Conservation (phyloP, 2,797 vertebrate species). For the Macrochelys suwanniensis region DNA sequence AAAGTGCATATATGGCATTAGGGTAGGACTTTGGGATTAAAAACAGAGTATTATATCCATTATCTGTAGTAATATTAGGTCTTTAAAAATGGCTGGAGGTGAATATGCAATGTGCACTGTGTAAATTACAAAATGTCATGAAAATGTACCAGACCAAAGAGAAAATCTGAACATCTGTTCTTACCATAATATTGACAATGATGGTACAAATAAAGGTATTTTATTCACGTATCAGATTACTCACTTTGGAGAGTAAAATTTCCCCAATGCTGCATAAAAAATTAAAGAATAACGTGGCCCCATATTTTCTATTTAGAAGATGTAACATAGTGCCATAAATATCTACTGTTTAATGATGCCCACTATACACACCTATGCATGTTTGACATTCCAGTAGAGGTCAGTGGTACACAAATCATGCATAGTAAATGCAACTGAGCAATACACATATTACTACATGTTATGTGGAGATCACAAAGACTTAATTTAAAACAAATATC, state of each 20-base stretch:
- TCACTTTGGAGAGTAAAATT: neutral
- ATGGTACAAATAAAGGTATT: fast-evolving
- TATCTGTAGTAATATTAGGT: neutral
- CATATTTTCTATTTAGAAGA: fast-evolving
- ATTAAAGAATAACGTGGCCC: fast-evolving
- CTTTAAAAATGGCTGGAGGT: neutral
- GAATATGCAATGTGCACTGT: neutral
- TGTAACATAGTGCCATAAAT: neutral
- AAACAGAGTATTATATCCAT: neutral
- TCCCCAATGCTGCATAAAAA: neutral
- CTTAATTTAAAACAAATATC: neutral
- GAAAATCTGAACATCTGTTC: fast-evolving
- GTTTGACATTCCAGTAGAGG: neutral
- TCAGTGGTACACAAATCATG: fast-evolving
- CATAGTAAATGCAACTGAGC: neutral
- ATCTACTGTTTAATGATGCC: neutral
- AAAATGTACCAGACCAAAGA: neutral
- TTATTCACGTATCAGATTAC: fast-evolving
- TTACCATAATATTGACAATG: fast-evolving
- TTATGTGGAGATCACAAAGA: neutral
- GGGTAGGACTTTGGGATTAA: neutral
- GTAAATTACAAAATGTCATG: neutral
- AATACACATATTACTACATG: fast-evolving
- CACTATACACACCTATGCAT: fast-evolving
- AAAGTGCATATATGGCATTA: neutral